Evolutionary conservation across 53 echinoderm and acorn worm species (phyloP).

Genomic region (Hippasteria phrygiana): DNA sequence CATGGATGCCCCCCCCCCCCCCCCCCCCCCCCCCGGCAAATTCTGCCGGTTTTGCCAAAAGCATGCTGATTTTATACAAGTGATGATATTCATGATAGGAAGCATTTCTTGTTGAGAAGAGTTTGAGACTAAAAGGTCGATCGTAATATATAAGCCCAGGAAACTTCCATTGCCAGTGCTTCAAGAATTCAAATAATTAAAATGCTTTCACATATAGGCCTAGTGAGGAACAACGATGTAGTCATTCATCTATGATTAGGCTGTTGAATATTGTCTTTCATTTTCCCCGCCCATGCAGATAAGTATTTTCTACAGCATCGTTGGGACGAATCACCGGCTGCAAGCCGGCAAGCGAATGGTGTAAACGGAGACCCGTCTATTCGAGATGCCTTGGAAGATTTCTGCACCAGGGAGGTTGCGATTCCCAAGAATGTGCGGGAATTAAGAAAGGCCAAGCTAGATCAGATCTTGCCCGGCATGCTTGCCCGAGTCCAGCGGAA

Average conservation of each 20-base stretch:
- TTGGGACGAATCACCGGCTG: constrained; percentile 44
- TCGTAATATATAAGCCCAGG: no score
- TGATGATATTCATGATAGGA: no score
- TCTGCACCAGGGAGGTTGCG: constrained; percentile 34
- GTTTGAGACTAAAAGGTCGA: no score
- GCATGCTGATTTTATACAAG: no score
- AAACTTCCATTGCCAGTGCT: no score
- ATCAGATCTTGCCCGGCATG: constrained; percentile 46
- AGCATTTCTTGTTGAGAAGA: no score
- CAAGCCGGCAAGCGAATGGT: constrained; percentile 17
- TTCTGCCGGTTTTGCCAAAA: no score
- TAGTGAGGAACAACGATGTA: no score
- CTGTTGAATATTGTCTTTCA: neutral
- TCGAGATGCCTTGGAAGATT: constrained; percentile 31
- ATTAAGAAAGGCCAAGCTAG: constrained; percentile 12
- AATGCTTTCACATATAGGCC: no score
- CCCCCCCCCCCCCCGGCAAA: no score
- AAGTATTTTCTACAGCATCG: constrained; percentile 24
- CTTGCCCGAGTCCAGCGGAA: constrained; percentile 62
- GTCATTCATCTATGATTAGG: no score
- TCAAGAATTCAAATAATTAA: neutral
- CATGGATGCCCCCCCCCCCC: no score
- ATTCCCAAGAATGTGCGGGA: neutral
- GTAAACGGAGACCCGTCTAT: neutral
- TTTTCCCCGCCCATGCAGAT: neutral